These are phyloP conservation scores for Hirtodrosophila histrioides DNA, from an alignment of 2,888 invertebrate genomes.

Conservation along the genomic window DNA sequence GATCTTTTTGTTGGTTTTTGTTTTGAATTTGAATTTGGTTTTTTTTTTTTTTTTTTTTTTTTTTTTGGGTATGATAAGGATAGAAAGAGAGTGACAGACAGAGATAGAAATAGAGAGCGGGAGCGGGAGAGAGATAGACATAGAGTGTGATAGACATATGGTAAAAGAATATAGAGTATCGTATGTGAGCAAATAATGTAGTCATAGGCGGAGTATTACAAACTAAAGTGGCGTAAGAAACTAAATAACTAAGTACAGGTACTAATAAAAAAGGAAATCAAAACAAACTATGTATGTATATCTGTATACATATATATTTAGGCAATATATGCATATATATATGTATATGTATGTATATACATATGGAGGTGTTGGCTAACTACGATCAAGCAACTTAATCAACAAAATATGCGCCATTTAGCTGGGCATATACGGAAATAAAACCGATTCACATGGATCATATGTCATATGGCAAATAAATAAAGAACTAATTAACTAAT, in stretches of 20 bases:
- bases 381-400: conserved; percentile 75
- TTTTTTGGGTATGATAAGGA: conserved; percentile 52
- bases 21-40: conserved; percentile 57
- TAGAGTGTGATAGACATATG: conserved; percentile 44
- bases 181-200: conserved; percentile 65
- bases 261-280: conserved; percentile 14
- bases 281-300: conserved; percentile 35
- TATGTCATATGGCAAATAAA: conserved; percentile 1
- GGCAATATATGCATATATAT: conserved; percentile 11
- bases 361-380: conserved; percentile 46
- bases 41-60: conserved; percentile 38
- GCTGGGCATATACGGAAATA: too few relatives aligned
- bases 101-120: conserved; percentile 28
- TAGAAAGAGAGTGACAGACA: conserved; percentile 48
- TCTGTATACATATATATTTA: too few relatives aligned
- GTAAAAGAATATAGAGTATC: conserved; percentile 43
- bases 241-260: conserved; percentile 39
- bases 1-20: conserved; percentile 57
- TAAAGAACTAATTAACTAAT: not conserved
- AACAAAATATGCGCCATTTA: conserved; percentile 32
- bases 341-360: conserved; percentile 14
- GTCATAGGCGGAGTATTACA: conserved; percentile 45
- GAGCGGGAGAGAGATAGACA: conserved; percentile 39
- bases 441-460: conserved; percentile 27
- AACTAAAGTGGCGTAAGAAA: conserved; percentile 37